Evolutionary conservation across 2,797 vertebrate genomes (phyloP), one percentile per base, ranked within the genome.

Genomic region (Peromyscus eremicus): DNA sequence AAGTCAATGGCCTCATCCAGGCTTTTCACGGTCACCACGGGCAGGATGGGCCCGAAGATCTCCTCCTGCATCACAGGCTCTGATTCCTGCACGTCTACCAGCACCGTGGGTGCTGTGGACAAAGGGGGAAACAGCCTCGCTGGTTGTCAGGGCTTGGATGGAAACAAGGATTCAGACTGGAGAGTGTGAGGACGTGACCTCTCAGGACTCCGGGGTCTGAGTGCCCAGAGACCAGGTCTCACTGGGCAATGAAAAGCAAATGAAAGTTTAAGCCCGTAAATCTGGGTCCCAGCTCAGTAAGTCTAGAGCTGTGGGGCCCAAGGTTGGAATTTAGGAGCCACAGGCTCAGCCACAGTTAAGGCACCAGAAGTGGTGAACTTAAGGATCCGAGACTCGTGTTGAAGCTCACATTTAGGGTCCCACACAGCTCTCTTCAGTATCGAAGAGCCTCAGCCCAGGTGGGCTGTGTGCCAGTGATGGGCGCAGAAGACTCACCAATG

Each of bases 11-110:
- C 99, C 83, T 99, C 98, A 0, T 99, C 98, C 97, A 99, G 79
- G 89, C 98, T 98, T 55, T 98, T 97, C 0, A 99, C 94, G 0
- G 98, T 98, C 0, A 99, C 0, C 23, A 99, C 98, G n/a, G 99
- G 99, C 93, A 99, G 98, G 97, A 99, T 98, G 92, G 99, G 99
- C 27, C 99, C 99, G 0, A 99, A 99, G 62, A 99, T 98, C 98
- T 99, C 99, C 97, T 99, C 99, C 95, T 98, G 97, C 99, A 99
- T 99, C 80, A 99, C 97, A 0, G 98, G 98, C 0, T 99, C 99
- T 0, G 98, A 98, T 83, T 99, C 99, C 60, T 75, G 92, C 88
- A 99, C 98, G 0, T 99, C 99, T 0, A 99, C 99, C 92, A 99
- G n/a, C 93, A 99, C 99, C 0, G 99, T 99, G 85, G 99, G 99